These are phyloP conservation scores for Myathropa florea DNA, from an alignment of 2,888 invertebrate genomes.

Conservation along the genomic window DNA sequence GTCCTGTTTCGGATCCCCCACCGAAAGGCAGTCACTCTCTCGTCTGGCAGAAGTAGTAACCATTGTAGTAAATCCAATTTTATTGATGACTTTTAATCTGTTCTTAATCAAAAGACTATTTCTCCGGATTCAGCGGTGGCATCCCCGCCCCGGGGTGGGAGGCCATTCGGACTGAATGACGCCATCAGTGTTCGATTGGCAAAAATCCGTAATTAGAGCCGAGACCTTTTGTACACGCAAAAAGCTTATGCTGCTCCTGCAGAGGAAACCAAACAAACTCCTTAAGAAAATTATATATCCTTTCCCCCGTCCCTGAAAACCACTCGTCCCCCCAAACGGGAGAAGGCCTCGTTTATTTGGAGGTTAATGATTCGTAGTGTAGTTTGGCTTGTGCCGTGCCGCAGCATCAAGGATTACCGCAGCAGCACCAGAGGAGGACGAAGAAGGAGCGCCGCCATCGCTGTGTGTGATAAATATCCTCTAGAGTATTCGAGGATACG, in stretches of 20 bases:
- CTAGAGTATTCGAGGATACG: conserved; percentile 47
- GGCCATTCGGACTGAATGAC: conserved; percentile 43
- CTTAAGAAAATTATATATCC: conserved; percentile 26
- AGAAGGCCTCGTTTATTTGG: conserved; percentile 36
- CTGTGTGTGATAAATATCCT: conserved; percentile 64
- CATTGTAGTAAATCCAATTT: conserved; percentile 69
- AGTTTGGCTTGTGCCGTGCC: conserved; percentile 32
- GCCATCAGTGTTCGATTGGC: conserved; percentile 64
- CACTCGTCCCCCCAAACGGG: no score
- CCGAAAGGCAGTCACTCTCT: not conserved
- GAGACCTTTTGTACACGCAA: conserved; percentile 48
- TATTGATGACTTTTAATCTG: conserved; percentile 71
- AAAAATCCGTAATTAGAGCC: conserved; percentile 68
- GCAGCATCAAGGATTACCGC: conserved; percentile 57
- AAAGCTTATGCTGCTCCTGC: conserved; percentile 35
- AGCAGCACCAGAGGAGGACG: not conserved
- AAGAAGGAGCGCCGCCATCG: no score
- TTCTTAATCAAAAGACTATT: conserved; percentile 69
- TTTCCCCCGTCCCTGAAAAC: not conserved
- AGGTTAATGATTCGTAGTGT: conserved; percentile 65
- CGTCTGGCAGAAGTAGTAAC: conserved; percentile 30
- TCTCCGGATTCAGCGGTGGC: not conserved
- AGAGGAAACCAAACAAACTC: conserved; percentile 41
- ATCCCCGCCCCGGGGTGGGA: not conserved
- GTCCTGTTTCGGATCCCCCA: not conserved